Base-by-base conservation (phyloP, 1,140 invertebrate genomes). In the Harpegnathos saltator region DNA sequence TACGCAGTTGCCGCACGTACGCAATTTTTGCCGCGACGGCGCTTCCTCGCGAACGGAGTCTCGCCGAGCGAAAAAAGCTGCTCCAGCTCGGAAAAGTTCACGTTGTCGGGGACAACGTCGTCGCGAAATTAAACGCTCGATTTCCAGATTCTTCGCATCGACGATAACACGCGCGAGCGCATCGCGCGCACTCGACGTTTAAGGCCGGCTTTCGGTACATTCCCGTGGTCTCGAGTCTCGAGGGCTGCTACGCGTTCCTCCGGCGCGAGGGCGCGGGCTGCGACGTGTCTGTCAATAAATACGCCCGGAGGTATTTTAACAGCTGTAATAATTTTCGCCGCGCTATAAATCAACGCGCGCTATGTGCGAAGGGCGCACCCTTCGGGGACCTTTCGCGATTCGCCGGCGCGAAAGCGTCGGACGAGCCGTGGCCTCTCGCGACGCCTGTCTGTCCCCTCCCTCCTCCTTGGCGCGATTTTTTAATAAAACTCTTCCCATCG, bases 1-100 rank as follows among this genome's bases (percentile, higher is more conserved):
- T 92, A 91, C 90, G 88, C 88, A 92, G 90, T 92, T 91, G 62
- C 72, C 87, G 92, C 92, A 92, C 92, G 92, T 92, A 93, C 89
- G 87, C 90, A 90, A 93, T 92, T 90, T 86, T 86, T 87, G 84
- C 85, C 83, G 83, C 87, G 82, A 84, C 87, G 82, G 77, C 61
- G 74, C 72, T 89, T 29, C 29, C 87, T 85, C 56, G 59, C 72
- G 24, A 58, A 22, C 33, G 72, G 63, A 56, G 29, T 66, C 22
- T 84, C 50, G 54, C 62, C 63, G 73, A 38, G 12, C 52, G 19
- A 54, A 72, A 88, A 81, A 61, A 26, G 50, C 29, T 66, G 19
- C 29, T 9, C 22, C n/a, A n/a, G n/a, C n/a, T n/a, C n/a, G n/a
- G n/a, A n/a, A n/a, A n/a, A n/a, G n/a, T n/a, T n/a, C n/a, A n/a